phyloP scores from a whole-genome alignment of 2,113 vertebrate species.

The Arenaria interpres region DNA sequence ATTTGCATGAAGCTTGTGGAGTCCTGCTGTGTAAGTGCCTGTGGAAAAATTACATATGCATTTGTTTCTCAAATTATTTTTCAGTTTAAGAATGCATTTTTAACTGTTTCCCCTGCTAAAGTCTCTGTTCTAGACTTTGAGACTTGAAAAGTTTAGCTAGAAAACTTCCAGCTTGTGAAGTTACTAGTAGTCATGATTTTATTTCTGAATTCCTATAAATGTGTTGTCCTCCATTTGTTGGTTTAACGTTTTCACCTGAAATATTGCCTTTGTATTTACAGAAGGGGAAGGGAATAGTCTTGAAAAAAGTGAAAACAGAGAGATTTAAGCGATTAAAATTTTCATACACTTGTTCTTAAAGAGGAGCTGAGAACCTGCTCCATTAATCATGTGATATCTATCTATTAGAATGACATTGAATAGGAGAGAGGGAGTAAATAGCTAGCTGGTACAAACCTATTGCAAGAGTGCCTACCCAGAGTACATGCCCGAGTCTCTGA shows the following conservation, averaged over 20 bases:
- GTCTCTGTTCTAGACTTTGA: not conserved
- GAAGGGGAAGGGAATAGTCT: not conserved
- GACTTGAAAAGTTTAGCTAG: not conserved
- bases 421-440: not conserved
- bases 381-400: not conserved
- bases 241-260: not conserved
- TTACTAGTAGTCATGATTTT: not conserved
- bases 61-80: not conserved
- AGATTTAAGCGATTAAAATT: not conserved
- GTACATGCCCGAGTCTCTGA: not conserved
- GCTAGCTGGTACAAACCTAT: not conserved
- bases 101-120: not conserved
- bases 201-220: not conserved
- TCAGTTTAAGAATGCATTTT: not conserved
- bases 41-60: not conserved
- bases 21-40: not conserved
- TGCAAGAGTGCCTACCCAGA: not conserved
- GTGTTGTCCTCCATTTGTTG: not conserved
- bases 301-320: not conserved
- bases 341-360: not conserved
- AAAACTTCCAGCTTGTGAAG: not conserved
- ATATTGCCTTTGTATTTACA: not conserved
- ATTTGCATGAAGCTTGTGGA: not conserved
- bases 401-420: not conserved
- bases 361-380: not conserved